Evolutionary conservation across 1,140 invertebrate species (phyloP).

Genomic region (Mycetomoellerius zeteki): DNA sequence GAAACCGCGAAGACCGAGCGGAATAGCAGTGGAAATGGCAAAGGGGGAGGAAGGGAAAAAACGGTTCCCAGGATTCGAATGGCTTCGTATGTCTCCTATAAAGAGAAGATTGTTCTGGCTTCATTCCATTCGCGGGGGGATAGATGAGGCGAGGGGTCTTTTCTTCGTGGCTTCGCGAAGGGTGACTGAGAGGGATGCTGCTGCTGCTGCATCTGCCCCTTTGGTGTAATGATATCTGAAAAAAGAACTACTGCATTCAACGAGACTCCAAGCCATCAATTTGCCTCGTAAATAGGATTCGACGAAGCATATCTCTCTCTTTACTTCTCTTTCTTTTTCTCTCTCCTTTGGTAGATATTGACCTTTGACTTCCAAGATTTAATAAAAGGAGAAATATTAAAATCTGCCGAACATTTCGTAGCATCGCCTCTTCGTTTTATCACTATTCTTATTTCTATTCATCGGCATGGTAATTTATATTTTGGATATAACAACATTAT

Average conservation of each 20-base stretch:
- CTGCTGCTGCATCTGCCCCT: constrained; percentile 78
- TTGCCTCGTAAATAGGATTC: constrained; percentile 79
- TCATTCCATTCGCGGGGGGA: constrained; percentile 75
- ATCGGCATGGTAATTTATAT: neutral
- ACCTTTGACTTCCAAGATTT: constrained; percentile 27
- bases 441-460: constrained; percentile 19
- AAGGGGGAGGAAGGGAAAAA: constrained; percentile 73
- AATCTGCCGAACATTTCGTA: neutral
- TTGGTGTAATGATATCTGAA: constrained; percentile 79
- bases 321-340: neutral
- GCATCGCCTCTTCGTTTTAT: neutral
- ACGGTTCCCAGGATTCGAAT: constrained; percentile 85
- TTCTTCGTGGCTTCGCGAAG: constrained; percentile 68
- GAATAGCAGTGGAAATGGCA: constrained; percentile 60
- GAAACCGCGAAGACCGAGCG: constrained; percentile 47
- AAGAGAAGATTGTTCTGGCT: constrained; percentile 83
- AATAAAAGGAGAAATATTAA: constrained; percentile 45
- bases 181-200: constrained; percentile 73
- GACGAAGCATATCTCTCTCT: constrained; percentile 29
- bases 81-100: constrained; percentile 83
- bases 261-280: constrained; percentile 79
- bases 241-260: constrained; percentile 76
- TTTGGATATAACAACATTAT: neutral
- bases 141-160: constrained; percentile 76
- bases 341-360: constrained; percentile 12